Evolutionary conservation across 2,113 vertebrate species (phyloP).

Genomic region (Brachyhypopomus gauderio): DNA sequence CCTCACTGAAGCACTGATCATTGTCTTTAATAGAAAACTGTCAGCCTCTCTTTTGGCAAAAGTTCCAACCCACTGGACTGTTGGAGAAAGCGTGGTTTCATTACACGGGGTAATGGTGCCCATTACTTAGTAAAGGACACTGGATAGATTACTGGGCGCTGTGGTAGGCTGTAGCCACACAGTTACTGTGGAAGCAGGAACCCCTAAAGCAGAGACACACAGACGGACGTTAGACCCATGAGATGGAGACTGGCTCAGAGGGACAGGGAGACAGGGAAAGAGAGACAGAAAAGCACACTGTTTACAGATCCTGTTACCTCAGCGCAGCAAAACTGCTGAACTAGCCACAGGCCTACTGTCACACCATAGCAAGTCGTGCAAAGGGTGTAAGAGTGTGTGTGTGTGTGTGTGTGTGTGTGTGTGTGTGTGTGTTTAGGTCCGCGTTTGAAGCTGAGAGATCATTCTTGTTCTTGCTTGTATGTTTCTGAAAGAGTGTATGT

Average conservation of each 20-base stretch:
- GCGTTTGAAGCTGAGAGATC: neutral
- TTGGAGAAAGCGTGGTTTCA: neutral
- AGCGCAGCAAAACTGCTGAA: slow-evolving; percentile 51
- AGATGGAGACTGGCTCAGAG: slow-evolving; percentile 18
- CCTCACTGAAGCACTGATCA: too few relatives aligned
- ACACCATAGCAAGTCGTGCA: neutral
- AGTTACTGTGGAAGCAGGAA: neutral
- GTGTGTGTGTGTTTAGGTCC: neutral
- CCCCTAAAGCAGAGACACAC: neutral
- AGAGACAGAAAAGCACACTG: slow-evolving; percentile 55
- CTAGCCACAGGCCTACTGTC: slow-evolving; percentile 50
- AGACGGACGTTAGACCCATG: slow-evolving; percentile 13
- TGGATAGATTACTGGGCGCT: too few relatives aligned
- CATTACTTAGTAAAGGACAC: neutral
- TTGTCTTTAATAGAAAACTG: too few relatives aligned
- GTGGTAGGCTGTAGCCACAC: neutral
- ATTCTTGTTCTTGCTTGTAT: slow-evolving; percentile 13
- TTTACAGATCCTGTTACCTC: slow-evolving; percentile 62
- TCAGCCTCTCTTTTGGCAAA: too few relatives aligned
- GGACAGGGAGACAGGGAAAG: slow-evolving; percentile 51
- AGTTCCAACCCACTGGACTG: too few relatives aligned
- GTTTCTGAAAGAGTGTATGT: slow-evolving; percentile 14
- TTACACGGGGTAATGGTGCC: neutral
- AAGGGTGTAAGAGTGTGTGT: slow-evolving; percentile 2
- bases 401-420: neutral